phyloP scores from a whole-genome alignment of 2,113 vertebrate species.

The Phrynocephalus versicolor region DNA sequence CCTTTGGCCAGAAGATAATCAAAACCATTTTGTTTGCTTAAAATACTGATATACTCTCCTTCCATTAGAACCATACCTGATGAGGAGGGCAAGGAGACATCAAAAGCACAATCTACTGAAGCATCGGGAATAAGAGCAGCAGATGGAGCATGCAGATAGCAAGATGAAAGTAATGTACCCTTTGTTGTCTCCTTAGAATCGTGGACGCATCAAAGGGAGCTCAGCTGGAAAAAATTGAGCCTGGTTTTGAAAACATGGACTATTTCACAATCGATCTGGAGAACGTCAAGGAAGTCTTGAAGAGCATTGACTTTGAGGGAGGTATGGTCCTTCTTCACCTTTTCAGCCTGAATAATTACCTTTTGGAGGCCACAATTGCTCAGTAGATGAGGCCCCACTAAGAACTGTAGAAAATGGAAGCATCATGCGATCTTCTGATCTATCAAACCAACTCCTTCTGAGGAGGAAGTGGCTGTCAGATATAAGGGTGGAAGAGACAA shows the following conservation, averaged over 20 bases:
- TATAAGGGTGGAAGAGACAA: neutral
- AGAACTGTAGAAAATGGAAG: neutral
- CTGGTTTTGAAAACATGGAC: conserved; percentile 94
- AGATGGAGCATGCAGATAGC: neutral
- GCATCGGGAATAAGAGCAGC: neutral
- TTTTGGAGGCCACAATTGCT: neutral
- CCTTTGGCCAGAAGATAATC: neutral
- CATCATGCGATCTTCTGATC: neutral
- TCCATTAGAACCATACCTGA: neutral
- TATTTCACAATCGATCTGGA: conserved; percentile 88
- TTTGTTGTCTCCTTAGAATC: conserved; percentile 74
- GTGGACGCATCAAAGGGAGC: conserved; percentile 89
- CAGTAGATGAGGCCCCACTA: neutral
- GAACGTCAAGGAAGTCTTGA: conserved; percentile 76
- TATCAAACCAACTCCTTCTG: neutral
- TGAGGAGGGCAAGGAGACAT: neutral
- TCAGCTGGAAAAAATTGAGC: conserved; percentile 86
- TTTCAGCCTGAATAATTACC: fast-evolving
- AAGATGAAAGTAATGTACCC: neutral
- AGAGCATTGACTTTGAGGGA: conserved; percentile 81
- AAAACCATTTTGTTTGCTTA: neutral
- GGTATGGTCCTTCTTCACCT: conserved; percentile 55
- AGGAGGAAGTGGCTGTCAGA: neutral
- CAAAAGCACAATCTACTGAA: neutral
- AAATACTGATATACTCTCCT: neutral